A percentile compares a stretch with the other conserved stretches of the same genome.
Conservation (phyloP, 2,888 invertebrate species). For the Microctonus brassicae region DNA sequence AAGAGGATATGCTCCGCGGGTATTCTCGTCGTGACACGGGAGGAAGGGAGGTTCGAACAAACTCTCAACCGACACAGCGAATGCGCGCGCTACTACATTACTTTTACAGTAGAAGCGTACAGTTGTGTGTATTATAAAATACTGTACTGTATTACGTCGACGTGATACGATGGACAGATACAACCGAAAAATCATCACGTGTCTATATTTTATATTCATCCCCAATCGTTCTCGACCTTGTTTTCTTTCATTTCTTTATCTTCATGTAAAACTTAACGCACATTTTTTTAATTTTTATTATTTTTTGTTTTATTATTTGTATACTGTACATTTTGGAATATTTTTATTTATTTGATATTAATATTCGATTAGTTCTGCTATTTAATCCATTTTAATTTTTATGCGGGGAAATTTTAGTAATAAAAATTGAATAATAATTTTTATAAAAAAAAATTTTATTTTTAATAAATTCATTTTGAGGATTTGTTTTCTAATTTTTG, state of each 20-base stretch:
- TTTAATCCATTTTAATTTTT: no score
- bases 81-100: slow-evolving; percentile 25
- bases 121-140: no score
- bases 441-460: no score
- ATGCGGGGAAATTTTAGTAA: no score
- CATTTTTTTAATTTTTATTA: neutral
- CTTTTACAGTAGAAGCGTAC: neutral
- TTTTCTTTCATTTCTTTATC: neutral
- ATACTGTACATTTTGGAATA: no score
- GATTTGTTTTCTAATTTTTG: no score
- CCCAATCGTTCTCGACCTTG: neutral
- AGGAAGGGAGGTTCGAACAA: slow-evolving; percentile 32
- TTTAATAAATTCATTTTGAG: no score
- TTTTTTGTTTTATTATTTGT: no score
- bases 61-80: neutral
- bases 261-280: neutral
- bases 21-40: slow-evolving; percentile 19
- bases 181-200: slow-evolving; percentile 36
- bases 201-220: neutral
- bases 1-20: slow-evolving; percentile 40
- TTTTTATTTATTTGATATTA: no score
- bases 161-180: slow-evolving; percentile 41
- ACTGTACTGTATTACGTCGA: slow-evolving; percentile 26
- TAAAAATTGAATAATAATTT: no score
- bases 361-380: no score